phyloP scores from a whole-genome alignment of 2,113 vertebrate genomes.

The Fulmarus glacialis region DNA sequence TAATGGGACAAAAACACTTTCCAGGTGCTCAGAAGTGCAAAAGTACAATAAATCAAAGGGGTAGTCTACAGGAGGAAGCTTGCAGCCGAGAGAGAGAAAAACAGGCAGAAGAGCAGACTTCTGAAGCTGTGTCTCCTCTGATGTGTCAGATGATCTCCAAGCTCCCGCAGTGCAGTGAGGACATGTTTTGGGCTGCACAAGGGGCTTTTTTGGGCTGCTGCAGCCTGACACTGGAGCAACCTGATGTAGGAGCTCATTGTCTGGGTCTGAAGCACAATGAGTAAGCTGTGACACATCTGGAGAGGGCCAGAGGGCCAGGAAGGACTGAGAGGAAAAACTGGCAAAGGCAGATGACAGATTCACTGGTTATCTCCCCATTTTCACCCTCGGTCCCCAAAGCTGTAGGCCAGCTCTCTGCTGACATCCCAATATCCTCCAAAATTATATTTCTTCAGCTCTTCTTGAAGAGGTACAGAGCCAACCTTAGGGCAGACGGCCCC shows the following conservation, averaged over 20 bases:
- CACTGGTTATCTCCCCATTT: not conserved
- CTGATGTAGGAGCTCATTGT: not conserved
- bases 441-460: not conserved
- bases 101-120: not conserved
- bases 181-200: not conserved
- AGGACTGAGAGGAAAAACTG: not conserved
- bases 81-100: not conserved
- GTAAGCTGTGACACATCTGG: not conserved
- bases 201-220: not conserved
- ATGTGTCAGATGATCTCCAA: not conserved
- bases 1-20: conserved; percentile 51
- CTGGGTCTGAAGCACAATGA: not conserved
- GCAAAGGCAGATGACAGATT: not conserved
- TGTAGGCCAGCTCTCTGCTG: not conserved
- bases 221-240: not conserved
- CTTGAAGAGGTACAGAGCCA: not conserved
- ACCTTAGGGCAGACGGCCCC: accelerated
- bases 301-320: not conserved
- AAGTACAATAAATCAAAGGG: conserved; percentile 29
- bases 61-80: not conserved
- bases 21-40: conserved; percentile 44
- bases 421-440: not conserved
- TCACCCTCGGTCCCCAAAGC: not conserved
- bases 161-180: not conserved
- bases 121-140: not conserved